Base-by-base conservation (phyloP, 2,797 vertebrate species). In the Esox lucius region DNA sequence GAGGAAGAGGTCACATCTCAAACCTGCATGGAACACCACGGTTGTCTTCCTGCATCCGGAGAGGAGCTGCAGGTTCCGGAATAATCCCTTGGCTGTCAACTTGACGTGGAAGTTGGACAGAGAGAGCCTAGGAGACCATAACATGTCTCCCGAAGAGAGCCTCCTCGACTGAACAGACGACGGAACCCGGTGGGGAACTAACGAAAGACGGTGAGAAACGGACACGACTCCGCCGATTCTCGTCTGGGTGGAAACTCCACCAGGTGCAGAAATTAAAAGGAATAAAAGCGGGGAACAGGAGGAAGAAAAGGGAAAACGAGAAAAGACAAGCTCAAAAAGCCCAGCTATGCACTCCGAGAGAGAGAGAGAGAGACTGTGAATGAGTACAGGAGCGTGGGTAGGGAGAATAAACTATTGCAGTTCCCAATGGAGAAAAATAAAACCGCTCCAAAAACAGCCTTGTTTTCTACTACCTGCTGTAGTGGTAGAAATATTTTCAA, bases 81-180 rank as follows among this genome's bases (percentile, higher is more conserved):
- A 96, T 86, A 98, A 85, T 33, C 97, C 96, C 83, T 97, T 98
- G 16, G 96, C 95, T 0, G 97, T 98, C 84, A 99, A 95, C 80
- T 92, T 95, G 75, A 98, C 92, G 0, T 94, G 97, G 92, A 98
- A 97, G 90, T 96, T 96, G 81, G 97, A 96, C 82, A 99, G 91
- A 78, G 96, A 96, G 80, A 97, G 95, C 89, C 94, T 95, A 46
- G 95, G 95, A 78, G 96, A 94, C 96, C 97, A 95, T 92, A 97
- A 85, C 97, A 98, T 98, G 80, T 93, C 42, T 69, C 42, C 42
- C 48, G 42, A 35, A 46, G 68, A 76, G 83, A 61, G 73, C n/a
- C 5, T 24, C n/a, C 42, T 49, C 11, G 12, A 24, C 39, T 48
- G n/a, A 12, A 49, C 8, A 69, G 11, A n/a, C 13, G 28, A 2